Evolutionary conservation across 2,888 invertebrate genomes (phyloP), one percentile per base, ranked within the genome.

Genomic region (Leuctra nigra): DNA sequence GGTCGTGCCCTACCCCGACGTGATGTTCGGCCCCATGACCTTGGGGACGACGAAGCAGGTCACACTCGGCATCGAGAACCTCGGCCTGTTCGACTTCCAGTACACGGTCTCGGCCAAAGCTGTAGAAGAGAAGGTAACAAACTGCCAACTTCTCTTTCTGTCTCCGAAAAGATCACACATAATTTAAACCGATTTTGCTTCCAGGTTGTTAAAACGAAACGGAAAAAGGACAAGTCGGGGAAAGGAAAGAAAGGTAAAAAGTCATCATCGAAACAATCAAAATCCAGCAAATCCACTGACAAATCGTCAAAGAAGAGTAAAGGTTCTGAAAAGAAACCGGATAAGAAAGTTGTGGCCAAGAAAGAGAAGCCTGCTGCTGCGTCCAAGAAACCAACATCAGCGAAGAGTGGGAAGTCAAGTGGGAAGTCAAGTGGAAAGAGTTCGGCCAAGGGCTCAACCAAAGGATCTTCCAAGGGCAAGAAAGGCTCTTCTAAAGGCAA

Each of bases 21-120:
- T 84, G 29, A 76, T 79, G 66, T 83, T 83, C 64, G 79, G 82
- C 46, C 72, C 80, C 7, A 74, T 81, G 63, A 68, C 77, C 13
- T 71, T 82, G 4, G 77, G 75, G 7, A 75, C 73, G 6, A 72
- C 72, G 22, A 77, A 78, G 56, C 69, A 68, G n/a, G 74, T 77
- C 65, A 75, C 76, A 20, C 73, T 84, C 0, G 75, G 76, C 55
- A 67, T 84, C 22, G 78, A 76, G 62, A 84, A 84, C 65, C 77
- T 70, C 1, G 83, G 84, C 59, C 75, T 75, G 67, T 82, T 81
- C 65, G 75, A 79, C 1, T 75, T 80, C 11, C 73, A 73, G 0
- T 80, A 76, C 59, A 72, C 73, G 62, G 74, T 77, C n/a, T n/a
- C n/a, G n/a, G n/a, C 16, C 3, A 25, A 24, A 7, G 25, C n/a